A percentile compares a stretch with the other conserved stretches of the same genome.
These are phyloP conservation scores for Ptyas mucosa DNA, from an alignment of 2,113 vertebrate species.

Conservation along the genomic window DNA sequence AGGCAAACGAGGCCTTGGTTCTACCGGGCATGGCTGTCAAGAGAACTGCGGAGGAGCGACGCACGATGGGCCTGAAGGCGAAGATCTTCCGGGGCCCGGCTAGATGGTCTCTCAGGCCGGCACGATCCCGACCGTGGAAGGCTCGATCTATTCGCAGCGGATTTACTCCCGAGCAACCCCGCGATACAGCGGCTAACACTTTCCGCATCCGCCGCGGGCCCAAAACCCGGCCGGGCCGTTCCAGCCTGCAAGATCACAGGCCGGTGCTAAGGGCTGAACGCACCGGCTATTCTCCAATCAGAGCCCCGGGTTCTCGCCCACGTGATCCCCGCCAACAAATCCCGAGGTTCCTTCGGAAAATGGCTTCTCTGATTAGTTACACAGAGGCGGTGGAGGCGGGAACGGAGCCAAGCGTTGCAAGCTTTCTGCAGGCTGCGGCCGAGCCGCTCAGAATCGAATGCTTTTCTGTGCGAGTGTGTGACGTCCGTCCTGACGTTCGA, in stretches of 20 bases:
- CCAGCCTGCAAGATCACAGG: neutral
- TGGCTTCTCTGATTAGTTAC: neutral
- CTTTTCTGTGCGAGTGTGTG: neutral
- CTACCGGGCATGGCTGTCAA: constrained; percentile 63
- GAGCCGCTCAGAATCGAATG: neutral
- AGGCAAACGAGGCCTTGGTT: constrained; percentile 64
- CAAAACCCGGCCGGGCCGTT: neutral
- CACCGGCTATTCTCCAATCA: constrained; percentile 28
- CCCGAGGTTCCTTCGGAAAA: rapidly evolving
- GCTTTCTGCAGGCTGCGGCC: neutral
- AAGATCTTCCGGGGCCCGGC: neutral
- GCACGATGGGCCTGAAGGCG: constrained; percentile 7
- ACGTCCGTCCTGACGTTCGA: neutral
- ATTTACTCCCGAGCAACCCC: constrained; percentile 34
- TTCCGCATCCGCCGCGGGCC: constrained; percentile 33
- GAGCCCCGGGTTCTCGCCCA: constrained; percentile 14
- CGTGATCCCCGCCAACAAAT: neutral
- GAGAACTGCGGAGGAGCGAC: constrained; percentile 5
- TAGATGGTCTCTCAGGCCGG: neutral
- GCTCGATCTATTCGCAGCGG: neutral
- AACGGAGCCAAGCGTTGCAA: neutral
- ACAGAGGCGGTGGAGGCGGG: rapidly evolving
- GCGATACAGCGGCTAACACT: neutral
- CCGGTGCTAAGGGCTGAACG: constrained; percentile 12
- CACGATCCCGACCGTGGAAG: constrained; percentile 9